Evolutionary conservation across 2,888 invertebrate genomes (phyloP).

Genomic region (Meloe dianella): DNA sequence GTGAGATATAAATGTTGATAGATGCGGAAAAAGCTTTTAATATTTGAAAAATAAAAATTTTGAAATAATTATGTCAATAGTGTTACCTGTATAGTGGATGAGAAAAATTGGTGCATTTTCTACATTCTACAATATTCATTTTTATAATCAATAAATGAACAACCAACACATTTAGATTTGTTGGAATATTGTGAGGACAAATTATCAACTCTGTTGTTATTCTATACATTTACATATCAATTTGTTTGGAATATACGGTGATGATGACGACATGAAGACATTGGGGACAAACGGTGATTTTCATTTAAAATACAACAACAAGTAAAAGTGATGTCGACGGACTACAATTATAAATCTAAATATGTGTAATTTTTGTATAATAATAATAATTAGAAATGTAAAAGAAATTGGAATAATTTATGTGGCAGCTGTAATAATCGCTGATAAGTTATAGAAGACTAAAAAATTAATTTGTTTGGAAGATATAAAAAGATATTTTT

Average conservation of each 20-base stretch:
- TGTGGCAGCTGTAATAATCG: constrained; percentile 17
- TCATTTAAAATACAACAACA: background rate
- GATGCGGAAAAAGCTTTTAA: constrained; percentile 36
- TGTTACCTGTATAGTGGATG: constrained; percentile 33
- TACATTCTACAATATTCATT: constrained; percentile 26
- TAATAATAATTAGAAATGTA: constrained; percentile 9
- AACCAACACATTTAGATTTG: background rate
- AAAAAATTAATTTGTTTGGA: constrained; percentile 45
- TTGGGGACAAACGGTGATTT: too few relatives aligned
- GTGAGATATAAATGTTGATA: background rate
- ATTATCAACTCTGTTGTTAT: constrained; percentile 25
- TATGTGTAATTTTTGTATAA: constrained; percentile 18
- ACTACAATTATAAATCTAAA: constrained; percentile 9
- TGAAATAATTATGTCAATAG: constrained; percentile 33
- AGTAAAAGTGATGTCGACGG: background rate
- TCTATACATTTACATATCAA: constrained; percentile 35
- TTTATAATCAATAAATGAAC: constrained; percentile 10
- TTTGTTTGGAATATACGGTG: constrained; percentile 25
- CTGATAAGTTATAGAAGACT: background rate
- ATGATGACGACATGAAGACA: background rate
- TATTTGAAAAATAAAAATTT: constrained; percentile 33
- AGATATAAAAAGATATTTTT: constrained; percentile 63
- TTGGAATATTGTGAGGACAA: constrained; percentile 11
- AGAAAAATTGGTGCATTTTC: constrained; percentile 26
- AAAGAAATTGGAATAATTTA: background rate